These are phyloP conservation scores for Pseudachorutes palmiensis DNA, from an alignment of 1,140 invertebrate genomes.

Conservation along the genomic window DNA sequence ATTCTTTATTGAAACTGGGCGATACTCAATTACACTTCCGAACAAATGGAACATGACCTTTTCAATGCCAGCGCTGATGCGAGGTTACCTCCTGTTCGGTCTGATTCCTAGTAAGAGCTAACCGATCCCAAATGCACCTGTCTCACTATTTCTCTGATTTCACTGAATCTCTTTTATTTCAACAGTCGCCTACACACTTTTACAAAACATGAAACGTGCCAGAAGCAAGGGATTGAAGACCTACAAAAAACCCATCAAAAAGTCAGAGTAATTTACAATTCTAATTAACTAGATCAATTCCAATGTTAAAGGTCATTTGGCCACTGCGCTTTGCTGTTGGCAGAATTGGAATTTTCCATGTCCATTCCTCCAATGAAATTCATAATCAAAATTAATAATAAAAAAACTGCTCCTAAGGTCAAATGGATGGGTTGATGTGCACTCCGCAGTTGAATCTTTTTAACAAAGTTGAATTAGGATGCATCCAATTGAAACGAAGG, in stretches of 20 bases:
- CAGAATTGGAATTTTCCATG: too few species aligned
- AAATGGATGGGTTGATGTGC: too few species aligned
- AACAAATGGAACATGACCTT: slow-evolving; percentile 80
- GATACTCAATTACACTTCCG: slow-evolving; percentile 66
- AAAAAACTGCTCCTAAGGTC: not conserved
- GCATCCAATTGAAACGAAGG: not conserved
- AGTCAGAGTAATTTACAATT: not conserved
- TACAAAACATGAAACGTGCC: slow-evolving; percentile 67
- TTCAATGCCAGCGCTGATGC: slow-evolving; percentile 69
- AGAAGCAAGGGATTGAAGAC: slow-evolving; percentile 52
- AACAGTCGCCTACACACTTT: slow-evolving; percentile 59
- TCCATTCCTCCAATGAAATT: too few species aligned
- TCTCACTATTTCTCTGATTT: slow-evolving; percentile 4
- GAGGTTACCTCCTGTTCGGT: slow-evolving; percentile 65
- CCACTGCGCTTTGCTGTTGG: not conserved
- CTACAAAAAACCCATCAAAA: slow-evolving; percentile 3
- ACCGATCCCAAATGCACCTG: not conserved
- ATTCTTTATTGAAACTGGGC: slow-evolving; percentile 76
- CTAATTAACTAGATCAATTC: not conserved
- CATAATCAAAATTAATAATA: not conserved
- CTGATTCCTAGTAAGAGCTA: slow-evolving; percentile 54
- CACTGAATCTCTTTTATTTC: slow-evolving; percentile 36
- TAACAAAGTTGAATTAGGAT: not conserved
- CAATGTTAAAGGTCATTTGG: not conserved
- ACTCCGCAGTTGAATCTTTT: not conserved